Evolutionary conservation across 2,888 invertebrate genomes (phyloP).

Genomic region (Philopedon plagiatum): DNA sequence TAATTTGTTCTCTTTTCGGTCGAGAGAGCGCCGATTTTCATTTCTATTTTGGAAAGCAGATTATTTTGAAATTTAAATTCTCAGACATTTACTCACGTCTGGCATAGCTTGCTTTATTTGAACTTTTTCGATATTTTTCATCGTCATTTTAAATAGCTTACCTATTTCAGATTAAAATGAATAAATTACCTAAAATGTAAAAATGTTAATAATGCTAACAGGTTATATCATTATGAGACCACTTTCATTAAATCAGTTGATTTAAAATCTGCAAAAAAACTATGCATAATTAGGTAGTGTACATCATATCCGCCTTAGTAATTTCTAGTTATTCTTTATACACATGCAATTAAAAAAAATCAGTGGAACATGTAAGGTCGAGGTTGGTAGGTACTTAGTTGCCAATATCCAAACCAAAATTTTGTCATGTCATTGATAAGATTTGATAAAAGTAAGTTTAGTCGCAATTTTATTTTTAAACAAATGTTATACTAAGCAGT

Average conservation of each 20-base stretch:
- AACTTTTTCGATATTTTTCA: neutral
- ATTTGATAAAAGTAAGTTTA: neutral
- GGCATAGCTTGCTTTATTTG: neutral
- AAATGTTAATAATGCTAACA: neutral
- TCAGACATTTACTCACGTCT: slow-evolving; percentile 5
- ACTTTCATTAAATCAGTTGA: too few species aligned
- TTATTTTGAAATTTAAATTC: slow-evolving; percentile 10
- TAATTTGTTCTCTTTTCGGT: slow-evolving; percentile 7
- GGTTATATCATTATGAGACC: too few species aligned
- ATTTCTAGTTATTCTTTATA: too few species aligned
- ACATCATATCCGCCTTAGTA: too few species aligned
- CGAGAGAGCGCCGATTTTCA: neutral
- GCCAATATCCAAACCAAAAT: neutral
- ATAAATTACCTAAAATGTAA: neutral
- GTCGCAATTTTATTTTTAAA: too few species aligned
- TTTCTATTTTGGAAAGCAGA: slow-evolving; percentile 36
- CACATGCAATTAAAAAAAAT: too few species aligned
- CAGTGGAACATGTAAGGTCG: neutral
- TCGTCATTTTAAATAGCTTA: too few species aligned
- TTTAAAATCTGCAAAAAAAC: too few species aligned
- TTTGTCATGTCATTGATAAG: slow-evolving; percentile 7
- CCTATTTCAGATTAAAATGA: too few species aligned
- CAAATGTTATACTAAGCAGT: too few species aligned
- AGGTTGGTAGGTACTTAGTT: neutral
- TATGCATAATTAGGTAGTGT: too few species aligned